Evolutionary conservation across 2,113 vertebrate genomes (phyloP).

Genomic region (Halichoerus grypus): DNA sequence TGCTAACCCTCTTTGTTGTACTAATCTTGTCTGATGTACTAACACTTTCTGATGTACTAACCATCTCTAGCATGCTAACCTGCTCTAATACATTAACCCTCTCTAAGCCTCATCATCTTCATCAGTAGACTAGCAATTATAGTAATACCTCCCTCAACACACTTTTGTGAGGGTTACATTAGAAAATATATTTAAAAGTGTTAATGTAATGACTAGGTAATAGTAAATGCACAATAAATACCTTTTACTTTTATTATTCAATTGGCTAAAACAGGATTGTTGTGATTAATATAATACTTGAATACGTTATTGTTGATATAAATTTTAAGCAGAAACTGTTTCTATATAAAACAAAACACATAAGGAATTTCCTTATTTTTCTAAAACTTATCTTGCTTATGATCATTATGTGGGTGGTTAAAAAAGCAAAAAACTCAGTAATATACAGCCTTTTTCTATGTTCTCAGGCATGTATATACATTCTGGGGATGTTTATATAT

Average conservation of each 20-base stretch:
- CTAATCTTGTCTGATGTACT: not conserved
- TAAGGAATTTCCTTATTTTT: not conserved
- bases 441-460: not conserved
- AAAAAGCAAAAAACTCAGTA: not conserved
- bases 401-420: not conserved
- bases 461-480: not conserved
- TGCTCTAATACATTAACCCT: not conserved
- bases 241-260: not conserved
- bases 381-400: not conserved
- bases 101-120: not conserved
- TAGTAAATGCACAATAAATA: not conserved
- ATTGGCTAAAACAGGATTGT: not conserved
- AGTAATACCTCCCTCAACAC: not conserved
- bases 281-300: not conserved
- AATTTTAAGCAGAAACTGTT: not conserved
- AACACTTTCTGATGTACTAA: not conserved
- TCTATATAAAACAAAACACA: not conserved
- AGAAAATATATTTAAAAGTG: not conserved
- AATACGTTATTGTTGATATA: not conserved
- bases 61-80: not conserved
- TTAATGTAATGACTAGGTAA: not conserved
- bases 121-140: not conserved
- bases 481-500: not conserved
- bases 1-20: not conserved
- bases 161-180: not conserved